Base-by-base conservation (phyloP, 1,140 invertebrate genomes). In the Pogonus chalceus region DNA sequence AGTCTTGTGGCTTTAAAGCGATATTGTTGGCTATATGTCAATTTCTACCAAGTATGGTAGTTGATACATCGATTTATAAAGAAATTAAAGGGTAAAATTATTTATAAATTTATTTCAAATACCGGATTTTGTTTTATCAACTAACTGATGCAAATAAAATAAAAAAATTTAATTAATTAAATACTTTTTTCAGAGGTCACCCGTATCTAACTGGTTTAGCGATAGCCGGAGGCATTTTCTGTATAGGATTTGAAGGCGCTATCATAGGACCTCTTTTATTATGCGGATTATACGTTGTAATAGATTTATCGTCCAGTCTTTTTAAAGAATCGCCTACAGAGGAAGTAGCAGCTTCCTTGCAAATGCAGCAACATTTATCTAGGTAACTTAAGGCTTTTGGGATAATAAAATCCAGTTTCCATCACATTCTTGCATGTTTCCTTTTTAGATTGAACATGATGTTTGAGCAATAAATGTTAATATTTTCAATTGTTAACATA, bases 151-250 rank as follows among this genome's bases (percentile, higher is more conserved):
- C 10, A 46, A 46, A 46, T n/a, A 46, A 20, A 20, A 20, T 2
- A 46, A 46, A 46, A 9, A 9, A 35, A 35, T 35, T 7, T 35
- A 35, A 35, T 9, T 35, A 35, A 35, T 7, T 35, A 31, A 43
- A 20, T 43, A 21, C 56, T 31, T 58, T 57, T 73, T 79, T 49
- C 63, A 91, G 87, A 53, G 90, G 94, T 21, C 96, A 99, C 78
- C 96, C 96, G 0, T 99, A 98, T 74, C 79, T 99, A 23, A 98
- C 96, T n/a, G 96, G 93, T 23, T 72, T 99, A 24, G 90, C 95
- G 0, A 95, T 99, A 61, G 94, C 93, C 9, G 96, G 96, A n/a
- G 96, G 96, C 31, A 91, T 98, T 58, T 96, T 97, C 69, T 98
- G 91, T 76, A 75, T 97, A 52, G 96, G 96, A 0, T 81, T 95